These are phyloP conservation scores for Megaceryle maxima DNA, from an alignment of 2,113 vertebrate genomes.

Conservation along the genomic window DNA sequence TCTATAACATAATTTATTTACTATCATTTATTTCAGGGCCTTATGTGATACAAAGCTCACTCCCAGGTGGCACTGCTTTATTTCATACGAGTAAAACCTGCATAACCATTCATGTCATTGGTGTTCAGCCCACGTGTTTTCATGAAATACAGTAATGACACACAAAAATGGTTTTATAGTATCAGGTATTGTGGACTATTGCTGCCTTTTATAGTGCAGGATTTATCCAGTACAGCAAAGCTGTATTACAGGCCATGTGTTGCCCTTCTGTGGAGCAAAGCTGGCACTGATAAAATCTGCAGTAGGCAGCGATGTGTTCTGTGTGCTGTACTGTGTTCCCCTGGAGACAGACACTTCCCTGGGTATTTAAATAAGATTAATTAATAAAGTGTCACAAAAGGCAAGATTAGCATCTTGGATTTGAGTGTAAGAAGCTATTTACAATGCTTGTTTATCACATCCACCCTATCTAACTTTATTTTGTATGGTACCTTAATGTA, in stretches of 20 bases:
- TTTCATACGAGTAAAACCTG: background rate
- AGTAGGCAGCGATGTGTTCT: background rate
- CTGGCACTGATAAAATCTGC: background rate
- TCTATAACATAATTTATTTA: background rate
- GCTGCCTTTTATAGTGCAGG: background rate
- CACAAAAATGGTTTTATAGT: background rate
- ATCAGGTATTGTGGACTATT: background rate
- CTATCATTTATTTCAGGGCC: constrained; percentile 47
- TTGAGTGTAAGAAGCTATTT: constrained; percentile 7
- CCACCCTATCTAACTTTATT: background rate
- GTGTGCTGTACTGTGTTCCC: background rate
- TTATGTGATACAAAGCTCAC: background rate
- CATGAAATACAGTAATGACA: background rate
- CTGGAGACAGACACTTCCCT: constrained; percentile 11
- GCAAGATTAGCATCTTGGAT: constrained; percentile 12
- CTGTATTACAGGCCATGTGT: background rate
- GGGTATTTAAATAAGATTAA: background rate
- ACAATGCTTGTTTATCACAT: background rate
- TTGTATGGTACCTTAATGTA: background rate
- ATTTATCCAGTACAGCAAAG: background rate
- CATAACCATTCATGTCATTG: background rate
- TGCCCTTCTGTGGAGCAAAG: background rate
- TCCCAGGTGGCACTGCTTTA: background rate
- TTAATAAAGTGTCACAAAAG: constrained; percentile 27
- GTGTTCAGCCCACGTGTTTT: background rate